Conservation (phyloP, 1,140 invertebrate species). For the Alviniconcha marisindica region DNA sequence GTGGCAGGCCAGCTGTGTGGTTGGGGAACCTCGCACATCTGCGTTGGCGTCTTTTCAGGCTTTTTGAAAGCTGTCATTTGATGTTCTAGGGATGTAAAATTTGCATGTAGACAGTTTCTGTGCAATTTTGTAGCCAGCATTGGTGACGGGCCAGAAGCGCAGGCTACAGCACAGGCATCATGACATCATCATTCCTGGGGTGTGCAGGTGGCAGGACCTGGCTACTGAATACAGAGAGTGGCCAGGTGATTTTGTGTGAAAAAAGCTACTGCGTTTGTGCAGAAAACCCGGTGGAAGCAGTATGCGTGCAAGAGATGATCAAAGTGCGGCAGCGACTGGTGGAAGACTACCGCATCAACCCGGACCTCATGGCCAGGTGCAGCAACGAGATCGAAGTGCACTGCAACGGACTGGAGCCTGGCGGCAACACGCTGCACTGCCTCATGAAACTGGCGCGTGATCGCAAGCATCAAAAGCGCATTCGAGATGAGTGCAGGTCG, state of each 20-base stretch:
- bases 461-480: conserved; percentile 9
- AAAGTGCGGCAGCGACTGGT: conserved; percentile 93
- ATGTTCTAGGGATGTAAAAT: no score
- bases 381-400: conserved; percentile 83
- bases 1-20: background rate
- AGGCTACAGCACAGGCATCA: no score
- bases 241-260: no score
- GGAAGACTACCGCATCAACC: conserved; percentile 94
- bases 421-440: conserved; percentile 95
- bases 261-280: no score
- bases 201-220: no score
- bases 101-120: no score
- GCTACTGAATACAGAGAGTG: no score
- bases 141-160: no score
- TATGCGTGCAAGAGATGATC: conserved; percentile 89
- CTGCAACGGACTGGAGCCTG: conserved; percentile 81
- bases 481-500: conserved; percentile 53
- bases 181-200: no score
- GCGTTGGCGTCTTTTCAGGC: no score
- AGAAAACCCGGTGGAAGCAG: conserved; percentile 82
- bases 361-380: conserved; percentile 93
- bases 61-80: no score
- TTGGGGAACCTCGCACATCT: background rate
- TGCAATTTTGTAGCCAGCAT: no score
- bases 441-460: conserved; percentile 90